Base-by-base conservation (phyloP, 2,113 vertebrate species). In the Nothobranchius kuhntae region DNA sequence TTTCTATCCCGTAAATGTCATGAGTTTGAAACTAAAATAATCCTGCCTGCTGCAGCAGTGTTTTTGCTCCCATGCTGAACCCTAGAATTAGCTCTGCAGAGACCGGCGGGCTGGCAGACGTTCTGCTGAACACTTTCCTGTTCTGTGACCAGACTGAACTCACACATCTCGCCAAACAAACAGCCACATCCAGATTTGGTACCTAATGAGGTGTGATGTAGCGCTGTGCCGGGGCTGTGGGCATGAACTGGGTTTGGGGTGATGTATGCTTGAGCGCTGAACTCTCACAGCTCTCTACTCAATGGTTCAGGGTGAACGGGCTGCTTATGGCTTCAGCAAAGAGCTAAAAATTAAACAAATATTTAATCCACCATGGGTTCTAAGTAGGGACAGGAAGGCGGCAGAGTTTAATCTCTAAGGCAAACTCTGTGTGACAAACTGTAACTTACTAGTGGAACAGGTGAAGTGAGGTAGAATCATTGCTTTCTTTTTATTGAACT, bases 201-300 rank as follows among this genome's bases (percentile, higher is more conserved):
- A 52, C 54, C 40, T 78, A 85, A 87, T 86, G 80, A 78, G 80
- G 78, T 82, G 75, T 84, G 83, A 74, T 75, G 73, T 21, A 58
- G 65, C 15, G 6, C 61, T 40, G 72, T 10, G 15, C 56, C 13
- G 11, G 53, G 61, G 65, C 59, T 21, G 62, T 3, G 53, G 64
- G 68, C 70, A 50, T 38, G 70, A 70, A 82, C 50, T 58, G 60
- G 51, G 54, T 76, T 65, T 68, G 64, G 61, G 74, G 76, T 47
- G 52, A 75, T 59, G 74, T 65, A 12, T 46, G 78, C 60, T 60
- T 13, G 6, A 63, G 64, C 44, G 44, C 59, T 21, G 55, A 46
- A 70, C 68, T 79, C 65, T 62, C 44, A 36, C 9, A 50, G 77
- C 21, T 2, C 40, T 59, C 36, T 57, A 9, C 42, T 11, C 12